Evolutionary conservation across 2,888 invertebrate genomes (phyloP).

Genomic region (Leptopilina syphax): DNA sequence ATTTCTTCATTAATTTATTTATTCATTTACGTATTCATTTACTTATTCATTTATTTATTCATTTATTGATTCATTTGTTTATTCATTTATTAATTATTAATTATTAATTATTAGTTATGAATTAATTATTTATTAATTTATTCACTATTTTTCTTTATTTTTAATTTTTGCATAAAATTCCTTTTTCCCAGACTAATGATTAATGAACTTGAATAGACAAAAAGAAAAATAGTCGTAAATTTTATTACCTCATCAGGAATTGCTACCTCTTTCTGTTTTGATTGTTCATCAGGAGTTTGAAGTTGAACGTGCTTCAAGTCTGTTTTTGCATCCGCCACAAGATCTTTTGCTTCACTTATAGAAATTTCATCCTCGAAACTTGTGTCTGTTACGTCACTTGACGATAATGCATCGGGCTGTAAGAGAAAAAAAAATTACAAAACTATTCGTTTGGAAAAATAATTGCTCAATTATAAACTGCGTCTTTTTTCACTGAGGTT

Average conservation of each 20-base stretch:
- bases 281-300: conserved; percentile 27
- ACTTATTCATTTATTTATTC: too few relatives aligned
- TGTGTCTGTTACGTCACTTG: conserved; percentile 44
- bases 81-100: too few relatives aligned
- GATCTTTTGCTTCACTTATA: conserved; percentile 53
- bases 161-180: not conserved
- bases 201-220: not conserved
- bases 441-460: not conserved
- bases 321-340: conserved; percentile 41
- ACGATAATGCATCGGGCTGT: conserved; percentile 50
- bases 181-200: not conserved
- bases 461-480: not conserved
- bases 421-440: conserved; percentile 33
- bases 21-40: too few relatives aligned
- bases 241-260: not conserved
- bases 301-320: not conserved
- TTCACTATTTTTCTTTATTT: not conserved
- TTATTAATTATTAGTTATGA: too few relatives aligned
- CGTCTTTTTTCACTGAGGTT: too few relatives aligned
- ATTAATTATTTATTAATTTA: not conserved
- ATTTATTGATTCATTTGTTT: too few relatives aligned
- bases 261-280: conserved; percentile 27
- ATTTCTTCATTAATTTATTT: too few relatives aligned
- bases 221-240: not conserved
- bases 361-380: conserved; percentile 52